Conservation (phyloP, 2,113 vertebrate genomes). For the Sarotherodon lohbergeri region DNA sequence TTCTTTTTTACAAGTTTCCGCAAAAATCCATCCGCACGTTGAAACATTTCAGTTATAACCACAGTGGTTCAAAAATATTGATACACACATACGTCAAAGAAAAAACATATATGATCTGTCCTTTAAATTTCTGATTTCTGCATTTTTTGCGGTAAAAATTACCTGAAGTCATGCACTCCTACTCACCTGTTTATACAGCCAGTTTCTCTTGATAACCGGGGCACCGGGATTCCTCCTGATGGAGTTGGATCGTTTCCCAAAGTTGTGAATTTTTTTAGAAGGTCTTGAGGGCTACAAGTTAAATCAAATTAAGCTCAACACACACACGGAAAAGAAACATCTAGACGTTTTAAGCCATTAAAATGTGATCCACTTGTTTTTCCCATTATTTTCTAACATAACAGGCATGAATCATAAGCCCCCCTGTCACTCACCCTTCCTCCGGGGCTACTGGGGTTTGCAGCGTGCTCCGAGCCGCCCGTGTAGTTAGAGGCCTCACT, state of each 20-base stretch:
- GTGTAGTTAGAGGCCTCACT: slow-evolving; percentile 90
- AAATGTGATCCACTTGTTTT: not conserved
- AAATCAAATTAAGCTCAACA: not conserved
- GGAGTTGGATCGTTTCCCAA: slow-evolving; percentile 96
- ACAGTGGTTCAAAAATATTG: not conserved
- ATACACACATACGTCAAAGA: not conserved
- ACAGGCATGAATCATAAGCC: not conserved
- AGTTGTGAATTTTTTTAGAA: slow-evolving; percentile 96
- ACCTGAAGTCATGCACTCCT: not conserved
- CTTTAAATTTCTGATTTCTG: not conserved
- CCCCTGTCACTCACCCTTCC: slow-evolving; percentile 78
- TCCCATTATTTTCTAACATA: not conserved
- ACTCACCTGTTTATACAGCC: slow-evolving; percentile 97
- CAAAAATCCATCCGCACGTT: not conserved
- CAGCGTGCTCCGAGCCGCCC: slow-evolving; percentile 77
- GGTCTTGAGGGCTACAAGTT: slow-evolving; percentile 83
- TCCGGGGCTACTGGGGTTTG: slow-evolving; percentile 82
- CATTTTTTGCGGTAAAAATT: not conserved
- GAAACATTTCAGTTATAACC: not conserved
- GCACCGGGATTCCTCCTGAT: slow-evolving; percentile 93
- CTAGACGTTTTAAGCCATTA: not conserved
- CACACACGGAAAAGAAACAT: not conserved
- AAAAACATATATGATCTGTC: not conserved
- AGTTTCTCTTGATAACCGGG: slow-evolving; percentile 87
- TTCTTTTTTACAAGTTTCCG: not conserved